Conservation (phyloP, 2,888 invertebrate genomes). For the Pristionchus japonicus region DNA sequence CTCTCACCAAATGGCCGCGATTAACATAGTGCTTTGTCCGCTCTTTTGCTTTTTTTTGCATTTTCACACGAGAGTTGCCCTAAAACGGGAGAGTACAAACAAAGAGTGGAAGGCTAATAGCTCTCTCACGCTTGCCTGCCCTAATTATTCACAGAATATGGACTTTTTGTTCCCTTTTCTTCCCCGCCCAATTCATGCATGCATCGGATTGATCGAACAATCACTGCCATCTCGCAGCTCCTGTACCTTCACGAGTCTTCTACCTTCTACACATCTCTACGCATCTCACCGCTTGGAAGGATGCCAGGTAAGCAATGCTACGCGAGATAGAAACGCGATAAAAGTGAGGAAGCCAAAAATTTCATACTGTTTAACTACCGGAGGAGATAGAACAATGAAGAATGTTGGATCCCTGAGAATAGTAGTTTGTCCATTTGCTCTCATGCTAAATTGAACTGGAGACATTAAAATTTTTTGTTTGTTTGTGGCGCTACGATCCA, state of each 20-base stretch:
- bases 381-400: too few relatives aligned
- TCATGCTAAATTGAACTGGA: too few relatives aligned
- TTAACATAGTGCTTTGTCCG: not conserved
- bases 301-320: too few relatives aligned
- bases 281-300: too few relatives aligned
- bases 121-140: not conserved
- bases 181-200: not conserved
- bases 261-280: too few relatives aligned
- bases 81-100: not conserved
- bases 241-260: not conserved
- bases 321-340: too few relatives aligned
- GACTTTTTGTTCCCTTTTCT: not conserved
- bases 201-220: not conserved
- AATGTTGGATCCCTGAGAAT: too few relatives aligned
- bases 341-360: too few relatives aligned
- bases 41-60: not conserved
- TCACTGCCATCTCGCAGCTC: not conserved
- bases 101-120: not conserved
- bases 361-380: too few relatives aligned
- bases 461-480: too few relatives aligned
- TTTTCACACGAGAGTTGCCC: not conserved
- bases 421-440: too few relatives aligned
- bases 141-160: conserved; percentile 13
- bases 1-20: not conserved
- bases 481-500: too few relatives aligned